Percentiles rank a stretch among this genome's conserved stretches.
Evolutionary conservation across 2,113 vertebrate genomes (phyloP).

Genomic region (Antigone vipio): DNA sequence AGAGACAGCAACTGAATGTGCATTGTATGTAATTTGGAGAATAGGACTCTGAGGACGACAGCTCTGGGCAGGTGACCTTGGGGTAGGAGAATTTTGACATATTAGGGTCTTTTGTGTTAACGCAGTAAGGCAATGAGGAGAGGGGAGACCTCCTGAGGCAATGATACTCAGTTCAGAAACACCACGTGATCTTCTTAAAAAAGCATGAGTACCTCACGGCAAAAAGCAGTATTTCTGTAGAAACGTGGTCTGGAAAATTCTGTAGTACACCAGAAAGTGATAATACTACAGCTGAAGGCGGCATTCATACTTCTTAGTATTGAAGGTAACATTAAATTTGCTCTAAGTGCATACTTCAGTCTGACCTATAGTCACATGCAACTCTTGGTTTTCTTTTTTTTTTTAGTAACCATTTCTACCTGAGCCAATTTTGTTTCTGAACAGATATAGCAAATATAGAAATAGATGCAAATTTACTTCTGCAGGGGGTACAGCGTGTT

Average conservation of each 20-base stretch:
- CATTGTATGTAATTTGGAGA: neutral
- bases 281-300: neutral
- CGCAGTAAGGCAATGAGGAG: neutral
- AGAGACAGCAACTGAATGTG: neutral
- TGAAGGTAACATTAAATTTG: neutral
- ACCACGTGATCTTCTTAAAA: neutral
- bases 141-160: neutral
- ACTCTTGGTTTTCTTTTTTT: neutral
- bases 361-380: neutral
- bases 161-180: neutral
- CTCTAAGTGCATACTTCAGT: neutral
- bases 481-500: neutral
- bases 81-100: neutral
- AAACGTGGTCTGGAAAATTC: neutral
- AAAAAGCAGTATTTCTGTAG: neutral
- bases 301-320: neutral
- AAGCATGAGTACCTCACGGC: neutral
- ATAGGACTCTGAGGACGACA: neutral
- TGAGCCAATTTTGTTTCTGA: neutral
- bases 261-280: neutral
- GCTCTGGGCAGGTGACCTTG: neutral
- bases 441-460: neutral
- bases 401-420: neutral
- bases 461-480: neutral
- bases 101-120: neutral